Evolutionary conservation across 2,113 vertebrate genomes (phyloP).

Genomic region (rabbit (Oryctolagus cuniculus)): DNA sequence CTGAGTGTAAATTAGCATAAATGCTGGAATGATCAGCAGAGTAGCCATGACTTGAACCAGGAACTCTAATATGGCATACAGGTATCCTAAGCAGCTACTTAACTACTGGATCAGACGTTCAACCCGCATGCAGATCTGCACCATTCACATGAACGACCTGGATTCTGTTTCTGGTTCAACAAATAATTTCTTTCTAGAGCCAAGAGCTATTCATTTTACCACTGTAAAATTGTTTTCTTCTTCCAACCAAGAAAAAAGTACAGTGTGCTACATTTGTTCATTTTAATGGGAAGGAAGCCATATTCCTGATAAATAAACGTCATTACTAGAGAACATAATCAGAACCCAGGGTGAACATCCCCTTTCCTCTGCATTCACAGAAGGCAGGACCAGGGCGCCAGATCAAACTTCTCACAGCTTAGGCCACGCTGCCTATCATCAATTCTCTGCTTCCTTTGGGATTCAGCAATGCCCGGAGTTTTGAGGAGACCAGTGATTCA

Average conservation of each 20-base stretch:
- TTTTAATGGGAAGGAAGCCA: neutral
- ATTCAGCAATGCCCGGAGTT: neutral
- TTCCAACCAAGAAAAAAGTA: neutral
- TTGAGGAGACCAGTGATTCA: conserved; percentile 14
- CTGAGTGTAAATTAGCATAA: too few relatives aligned
- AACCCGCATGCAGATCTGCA: neutral
- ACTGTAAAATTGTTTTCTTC: neutral
- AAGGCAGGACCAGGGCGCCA: neutral
- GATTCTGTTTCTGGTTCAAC: neutral
- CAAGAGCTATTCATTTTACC: neutral
- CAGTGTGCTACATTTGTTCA: neutral
- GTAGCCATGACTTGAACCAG: too few relatives aligned
- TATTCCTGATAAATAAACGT: neutral
- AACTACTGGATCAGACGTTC: too few relatives aligned
- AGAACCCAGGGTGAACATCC: neutral
- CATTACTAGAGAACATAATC: neutral
- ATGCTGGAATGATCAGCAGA: too few relatives aligned
- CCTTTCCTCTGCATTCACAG: neutral
- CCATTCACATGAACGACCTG: neutral
- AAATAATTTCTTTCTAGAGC: neutral
- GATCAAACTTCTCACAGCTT: neutral
- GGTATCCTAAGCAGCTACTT: too few relatives aligned
- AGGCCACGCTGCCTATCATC: neutral
- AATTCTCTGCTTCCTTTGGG: neutral
- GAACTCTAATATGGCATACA: too few relatives aligned